A percentile compares a stretch with the other conserved stretches of the same genome.
These are phyloP conservation scores for Hirtodrosophila confusa DNA, from an alignment of 2,888 invertebrate species.

Conservation along the genomic window DNA sequence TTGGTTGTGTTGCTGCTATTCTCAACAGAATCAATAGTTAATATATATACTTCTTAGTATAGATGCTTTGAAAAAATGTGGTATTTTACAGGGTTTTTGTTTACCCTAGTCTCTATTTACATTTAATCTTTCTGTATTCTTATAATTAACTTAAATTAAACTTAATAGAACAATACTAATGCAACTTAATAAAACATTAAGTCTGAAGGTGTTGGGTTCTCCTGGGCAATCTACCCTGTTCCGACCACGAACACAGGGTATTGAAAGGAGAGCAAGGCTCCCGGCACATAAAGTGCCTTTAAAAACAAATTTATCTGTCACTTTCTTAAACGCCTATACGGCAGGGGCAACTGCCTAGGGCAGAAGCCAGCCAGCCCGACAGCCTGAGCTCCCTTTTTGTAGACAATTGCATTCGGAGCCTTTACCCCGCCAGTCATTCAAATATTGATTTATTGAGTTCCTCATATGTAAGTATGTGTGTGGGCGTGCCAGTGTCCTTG, in stretches of 20 bases:
- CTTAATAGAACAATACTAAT: no score
- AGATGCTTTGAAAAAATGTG: no score
- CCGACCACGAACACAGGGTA: not conserved
- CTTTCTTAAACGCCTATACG: constrained; percentile 63
- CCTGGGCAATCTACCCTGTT: not conserved
- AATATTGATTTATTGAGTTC: constrained; percentile 75
- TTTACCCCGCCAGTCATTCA: constrained; percentile 36
- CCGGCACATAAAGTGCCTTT: constrained; percentile 45
- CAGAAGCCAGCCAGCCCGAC: constrained; percentile 12
- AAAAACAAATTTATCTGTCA: constrained; percentile 69
- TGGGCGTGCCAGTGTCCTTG: constrained; percentile 25
- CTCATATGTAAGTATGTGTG: constrained; percentile 49
- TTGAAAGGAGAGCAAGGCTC: not conserved
- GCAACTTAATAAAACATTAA: no score
- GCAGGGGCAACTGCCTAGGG: constrained; percentile 24
- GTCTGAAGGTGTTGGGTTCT: not conserved
- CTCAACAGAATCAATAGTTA: no score
- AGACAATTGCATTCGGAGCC: constrained; percentile 64
- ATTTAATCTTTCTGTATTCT: no score
- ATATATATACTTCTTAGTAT: no score
- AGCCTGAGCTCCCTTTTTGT: constrained; percentile 27
- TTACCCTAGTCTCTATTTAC: no score
- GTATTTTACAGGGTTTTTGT: no score
- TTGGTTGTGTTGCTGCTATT: no score
- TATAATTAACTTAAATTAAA: no score